A percentile compares a stretch with the other conserved stretches of the same genome.
Evolutionary conservation across 2,113 vertebrate species (phyloP).

Genomic region (Macquaria australasica): DNA sequence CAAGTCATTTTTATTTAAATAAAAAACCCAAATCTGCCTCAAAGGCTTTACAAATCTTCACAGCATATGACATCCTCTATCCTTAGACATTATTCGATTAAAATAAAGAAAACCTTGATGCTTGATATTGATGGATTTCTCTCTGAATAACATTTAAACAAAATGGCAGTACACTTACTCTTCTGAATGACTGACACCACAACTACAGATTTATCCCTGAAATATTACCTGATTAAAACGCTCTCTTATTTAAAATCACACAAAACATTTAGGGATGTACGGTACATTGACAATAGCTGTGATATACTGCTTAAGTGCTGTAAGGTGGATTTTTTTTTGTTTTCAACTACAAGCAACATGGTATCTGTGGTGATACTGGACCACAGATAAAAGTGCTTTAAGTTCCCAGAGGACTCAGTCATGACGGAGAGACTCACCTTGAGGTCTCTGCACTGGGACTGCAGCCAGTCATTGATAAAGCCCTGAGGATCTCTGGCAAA

Average conservation of each 20-base stretch:
- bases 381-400: neutral
- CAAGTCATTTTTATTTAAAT: neutral
- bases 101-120: neutral
- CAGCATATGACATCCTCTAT: neutral
- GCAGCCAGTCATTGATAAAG: slow-evolving; percentile 99
- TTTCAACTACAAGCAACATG: neutral
- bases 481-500: slow-evolving; percentile 99
- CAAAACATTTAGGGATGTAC: no score
- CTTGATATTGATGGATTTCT: slow-evolving; percentile 12
- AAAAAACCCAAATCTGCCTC: neutral
- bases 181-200: neutral
- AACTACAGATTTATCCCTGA: neutral
- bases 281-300: neutral
- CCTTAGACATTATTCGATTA: neutral
- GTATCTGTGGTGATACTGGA: neutral
- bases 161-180: neutral
- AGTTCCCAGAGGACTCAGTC: neutral
- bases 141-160: neutral
- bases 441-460: slow-evolving; percentile 98
- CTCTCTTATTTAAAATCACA: neutral
- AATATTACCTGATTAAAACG: neutral
- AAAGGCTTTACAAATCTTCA: neutral
- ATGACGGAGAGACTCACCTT: slow-evolving; percentile 86
- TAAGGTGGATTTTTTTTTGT: neutral
- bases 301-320: neutral